Evolutionary conservation across 2,113 vertebrate genomes (phyloP).

Genomic region (Phoenicopterus ruber): DNA sequence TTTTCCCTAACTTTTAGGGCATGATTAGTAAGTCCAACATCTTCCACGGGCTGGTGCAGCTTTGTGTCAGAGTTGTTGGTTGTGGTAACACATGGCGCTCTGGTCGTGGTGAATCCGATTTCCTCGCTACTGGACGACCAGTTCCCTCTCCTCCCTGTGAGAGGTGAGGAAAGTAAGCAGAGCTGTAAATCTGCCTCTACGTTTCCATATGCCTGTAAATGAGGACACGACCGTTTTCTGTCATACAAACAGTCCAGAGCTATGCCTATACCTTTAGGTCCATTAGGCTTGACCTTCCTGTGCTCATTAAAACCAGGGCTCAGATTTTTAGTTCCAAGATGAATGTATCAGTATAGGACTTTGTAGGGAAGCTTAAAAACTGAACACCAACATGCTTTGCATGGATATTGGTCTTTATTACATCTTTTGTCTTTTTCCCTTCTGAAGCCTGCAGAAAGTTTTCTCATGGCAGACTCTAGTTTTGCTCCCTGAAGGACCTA

Average conservation of each 20-base stretch:
- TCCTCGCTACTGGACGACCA: background rate
- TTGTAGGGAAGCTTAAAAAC: background rate
- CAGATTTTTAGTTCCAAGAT: background rate
- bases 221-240: background rate
- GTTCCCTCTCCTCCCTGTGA: background rate
- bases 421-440: background rate
- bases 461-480: background rate
- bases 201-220: background rate
- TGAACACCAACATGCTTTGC: background rate
- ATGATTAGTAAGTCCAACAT: background rate
- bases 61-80: background rate
- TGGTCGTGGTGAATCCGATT: accelerated
- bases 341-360: background rate
- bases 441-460: background rate
- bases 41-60: accelerated
- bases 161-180: background rate
- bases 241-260: background rate
- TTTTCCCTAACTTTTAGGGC: background rate
- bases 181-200: background rate
- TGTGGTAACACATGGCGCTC: too few relatives aligned
- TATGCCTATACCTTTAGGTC: background rate
- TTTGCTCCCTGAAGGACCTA: background rate
- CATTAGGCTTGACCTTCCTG: background rate
- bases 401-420: accelerated
- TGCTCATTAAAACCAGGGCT: background rate